Evolutionary conservation across 1,140 invertebrate species (phyloP), one percentile per base, ranked within the genome.

Genomic region (Drosophila cardini): DNA sequence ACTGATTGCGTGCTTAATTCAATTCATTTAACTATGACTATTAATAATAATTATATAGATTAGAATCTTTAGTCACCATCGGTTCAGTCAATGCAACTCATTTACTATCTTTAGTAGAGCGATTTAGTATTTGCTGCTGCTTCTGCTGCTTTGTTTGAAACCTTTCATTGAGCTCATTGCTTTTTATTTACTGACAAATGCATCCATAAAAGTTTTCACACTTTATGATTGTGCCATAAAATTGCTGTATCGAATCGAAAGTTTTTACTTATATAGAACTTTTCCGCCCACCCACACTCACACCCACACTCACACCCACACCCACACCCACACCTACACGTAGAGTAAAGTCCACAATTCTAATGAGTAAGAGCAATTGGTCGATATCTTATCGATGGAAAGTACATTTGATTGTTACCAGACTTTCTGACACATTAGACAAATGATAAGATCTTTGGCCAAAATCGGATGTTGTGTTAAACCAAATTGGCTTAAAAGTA

Each of bases 321-420:
- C n/a, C n/a, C n/a, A n/a, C n/a, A n/a, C n/a, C n/a, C n/a, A n/a
- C 38, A 26, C 21, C 21, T 5, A 26, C 38, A 38, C 52, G 2
- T 55, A 10, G 15, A 9, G 11, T 34, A 68, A 72, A 72, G 70
- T 68, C 45, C 70, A 65, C 16, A 15, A 58, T 58, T 43, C 48
- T 34, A 42, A 16, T 65, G 69, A 65, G 53, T 67, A 52, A 72
- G 69, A 65, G 53, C 58, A 52, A 72, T 26, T 67, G 21, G 13
- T 11, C 8, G 38, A 61, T 45, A 67, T 68, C 70, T 68, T 68
- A 72, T 72, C 70, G 53, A 16, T 26, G 65, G 26, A 57, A 16
- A 34, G 16, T 64, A 26, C 8, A 34, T 30, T 43, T 52, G 43
- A 67, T 38, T 53, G 38, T 30, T 67, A 21, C 18, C 38, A 57